A percentile compares a stretch with the other conserved stretches of the same genome.
Conservation (phyloP, 64 coral and sea anemone genomes). For the Montipora capricornis region DNA sequence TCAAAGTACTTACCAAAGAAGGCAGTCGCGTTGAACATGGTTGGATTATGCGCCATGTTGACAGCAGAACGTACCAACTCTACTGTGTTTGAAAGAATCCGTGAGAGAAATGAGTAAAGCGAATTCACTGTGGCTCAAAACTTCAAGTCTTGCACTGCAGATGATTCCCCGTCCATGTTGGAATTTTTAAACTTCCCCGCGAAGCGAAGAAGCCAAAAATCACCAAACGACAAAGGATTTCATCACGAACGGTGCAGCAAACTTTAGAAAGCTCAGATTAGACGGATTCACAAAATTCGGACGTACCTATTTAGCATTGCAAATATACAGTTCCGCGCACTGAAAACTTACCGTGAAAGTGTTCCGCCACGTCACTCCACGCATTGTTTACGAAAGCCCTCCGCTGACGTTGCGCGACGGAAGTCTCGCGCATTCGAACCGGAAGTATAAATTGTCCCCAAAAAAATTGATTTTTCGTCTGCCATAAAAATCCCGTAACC, state of each 20-base stretch:
- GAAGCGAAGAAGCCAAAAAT: constrained; percentile 42
- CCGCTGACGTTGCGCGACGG: constrained; percentile 32
- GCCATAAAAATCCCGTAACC: not conserved
- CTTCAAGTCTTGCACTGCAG: not conserved
- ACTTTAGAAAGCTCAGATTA: not conserved
- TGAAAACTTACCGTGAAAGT: not conserved
- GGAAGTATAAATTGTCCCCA: not conserved
- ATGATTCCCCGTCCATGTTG: constrained; percentile 4
- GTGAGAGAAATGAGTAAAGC: not conserved
- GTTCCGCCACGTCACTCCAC: constrained; percentile 55
- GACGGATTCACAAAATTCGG: not conserved
- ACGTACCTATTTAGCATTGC: constrained; percentile 23
- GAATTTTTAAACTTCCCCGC: constrained; percentile 21
- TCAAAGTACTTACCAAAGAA: constrained; percentile 33
- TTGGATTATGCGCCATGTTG: constrained; percentile 20
- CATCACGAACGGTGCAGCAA: constrained; percentile 28
- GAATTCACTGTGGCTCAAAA: constrained; percentile 30
- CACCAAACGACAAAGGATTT: not conserved
- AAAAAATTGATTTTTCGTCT: not conserved
- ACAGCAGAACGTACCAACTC: constrained; percentile 16
- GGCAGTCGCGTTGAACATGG: constrained; percentile 10
- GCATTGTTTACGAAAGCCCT: constrained; percentile 51
- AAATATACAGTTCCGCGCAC: constrained; percentile 15
- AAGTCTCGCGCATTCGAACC: constrained; percentile 50
- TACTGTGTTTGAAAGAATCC: constrained; percentile 11